Evolutionary conservation across 35 echinoderm and acorn worm species (phyloP), one percentile per base, ranked within the genome.

Genomic region (Ophiothrix spiculata): DNA sequence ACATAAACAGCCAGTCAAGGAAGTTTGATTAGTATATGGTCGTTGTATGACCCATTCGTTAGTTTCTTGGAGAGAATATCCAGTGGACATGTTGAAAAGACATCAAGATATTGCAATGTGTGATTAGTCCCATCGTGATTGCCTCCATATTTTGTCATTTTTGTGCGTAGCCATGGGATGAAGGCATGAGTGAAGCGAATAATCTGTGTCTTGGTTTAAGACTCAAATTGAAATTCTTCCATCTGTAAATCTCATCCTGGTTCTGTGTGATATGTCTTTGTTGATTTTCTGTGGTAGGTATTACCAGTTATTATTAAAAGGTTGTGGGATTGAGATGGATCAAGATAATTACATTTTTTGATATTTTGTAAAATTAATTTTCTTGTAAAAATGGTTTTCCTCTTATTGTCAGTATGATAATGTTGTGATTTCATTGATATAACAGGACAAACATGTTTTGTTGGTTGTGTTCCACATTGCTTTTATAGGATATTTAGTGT

Each of bases 51-150:
- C 60, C 23, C 6, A 69, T 28, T 25, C 60, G 3, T 25, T 69
- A 19, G 6, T 49, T 10, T 69, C 8, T 28, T 25, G 60, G 2
- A 69, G 60, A 69, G 23, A 49, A 19, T 19, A 25, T 69, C 23
- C 60, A n/a, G n/a, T n/a, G n/a, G n/a, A n/a, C 60, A 69, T n/a
- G 29, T 69, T 69, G 60, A 69, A 69, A 69, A 69, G 17, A n/a
- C 60, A 69, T 69, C 60, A 69, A 28, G 6, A 49, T 19, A 6
- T 25, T n/a, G n/a, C 60, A 15, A 69, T 69, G 2, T 69, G 23
- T 25, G 60, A 69, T 69, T 69, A 69, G 60, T 25, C 29, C 17
- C 17, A 69, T 28, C 29, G 17, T 69, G 60, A 69, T 69, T 69
- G 60, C 60, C 60, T 69, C 60, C 60, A 69, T 15, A 69, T 69